Percentiles rank a stretch among this genome's conserved stretches.
These are phyloP conservation scores for Philopedon plagiatum DNA, from an alignment of 2,888 invertebrate genomes.

Conservation along the genomic window DNA sequence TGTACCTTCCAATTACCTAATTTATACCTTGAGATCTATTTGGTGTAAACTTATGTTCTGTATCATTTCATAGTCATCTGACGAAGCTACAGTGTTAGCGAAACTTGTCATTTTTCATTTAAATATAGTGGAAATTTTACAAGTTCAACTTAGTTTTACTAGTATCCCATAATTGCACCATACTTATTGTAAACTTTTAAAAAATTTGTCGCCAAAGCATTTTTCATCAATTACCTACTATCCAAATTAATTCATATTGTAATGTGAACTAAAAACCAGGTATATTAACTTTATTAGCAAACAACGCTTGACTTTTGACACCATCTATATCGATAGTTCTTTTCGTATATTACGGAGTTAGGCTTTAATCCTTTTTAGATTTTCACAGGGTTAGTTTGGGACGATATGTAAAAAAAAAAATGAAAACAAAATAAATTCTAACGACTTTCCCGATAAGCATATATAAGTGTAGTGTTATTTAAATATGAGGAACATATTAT, in stretches of 20 bases:
- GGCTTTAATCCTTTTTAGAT: background rate
- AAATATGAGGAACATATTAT: background rate
- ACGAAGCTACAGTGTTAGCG: too few relatives aligned
- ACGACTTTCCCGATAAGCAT: too few relatives aligned
- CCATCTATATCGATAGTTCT: background rate
- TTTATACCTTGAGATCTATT: too few relatives aligned
- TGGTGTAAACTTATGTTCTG: too few relatives aligned
- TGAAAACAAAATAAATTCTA: background rate
- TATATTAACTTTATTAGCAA: slow-evolving; percentile 12
- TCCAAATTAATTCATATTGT: background rate
- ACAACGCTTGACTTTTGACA: background rate
- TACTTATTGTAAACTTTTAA: background rate
- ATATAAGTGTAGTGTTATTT: background rate
- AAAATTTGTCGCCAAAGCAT: background rate
- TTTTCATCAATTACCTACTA: background rate
- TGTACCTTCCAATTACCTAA: too few relatives aligned
- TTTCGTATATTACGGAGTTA: background rate
- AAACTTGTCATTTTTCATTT: too few relatives aligned
- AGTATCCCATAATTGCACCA: too few relatives aligned
- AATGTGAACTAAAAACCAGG: background rate
- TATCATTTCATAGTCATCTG: too few relatives aligned
- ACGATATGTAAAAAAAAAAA: background rate
- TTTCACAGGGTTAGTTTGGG: background rate
- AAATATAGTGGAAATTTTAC: too few relatives aligned
- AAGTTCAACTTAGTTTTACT: too few relatives aligned